Conservation (phyloP, 2,797 vertebrate genomes). For the Coregonus sp. region DNA sequence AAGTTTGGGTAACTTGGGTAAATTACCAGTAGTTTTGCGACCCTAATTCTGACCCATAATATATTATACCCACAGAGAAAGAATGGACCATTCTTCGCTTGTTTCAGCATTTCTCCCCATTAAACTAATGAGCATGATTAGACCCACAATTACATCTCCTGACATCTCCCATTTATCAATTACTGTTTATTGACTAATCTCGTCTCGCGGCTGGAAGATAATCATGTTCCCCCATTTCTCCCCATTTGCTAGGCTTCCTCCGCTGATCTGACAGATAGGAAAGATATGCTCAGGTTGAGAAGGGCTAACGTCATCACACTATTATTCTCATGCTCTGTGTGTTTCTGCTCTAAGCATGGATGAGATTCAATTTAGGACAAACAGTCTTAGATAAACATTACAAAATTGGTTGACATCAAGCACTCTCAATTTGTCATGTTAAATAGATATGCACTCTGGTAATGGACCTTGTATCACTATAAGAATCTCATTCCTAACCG, state of each 20-base stretch:
- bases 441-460: neutral
- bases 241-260: constrained; percentile 48
- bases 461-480: neutral
- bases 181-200: constrained; percentile 66
- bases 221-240: constrained; percentile 60
- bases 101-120: constrained; percentile 70
- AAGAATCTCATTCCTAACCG: neutral
- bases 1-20: neutral
- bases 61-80: neutral
- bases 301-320: neutral
- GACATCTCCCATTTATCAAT: constrained; percentile 57
- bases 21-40: neutral
- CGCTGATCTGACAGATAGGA: constrained; percentile 63
- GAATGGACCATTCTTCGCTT: constrained; percentile 36
- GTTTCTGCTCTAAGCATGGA: neutral
- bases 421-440: neutral
- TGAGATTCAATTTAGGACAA: neutral
- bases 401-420: neutral
- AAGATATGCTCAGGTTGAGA: neutral
- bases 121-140: constrained; percentile 69
- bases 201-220: constrained; percentile 61
- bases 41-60: neutral
- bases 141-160: constrained; percentile 41
- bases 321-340: neutral
- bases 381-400: neutral